Conservation (phyloP, 2,113 vertebrate species). For the Leptosomus discolor region DNA sequence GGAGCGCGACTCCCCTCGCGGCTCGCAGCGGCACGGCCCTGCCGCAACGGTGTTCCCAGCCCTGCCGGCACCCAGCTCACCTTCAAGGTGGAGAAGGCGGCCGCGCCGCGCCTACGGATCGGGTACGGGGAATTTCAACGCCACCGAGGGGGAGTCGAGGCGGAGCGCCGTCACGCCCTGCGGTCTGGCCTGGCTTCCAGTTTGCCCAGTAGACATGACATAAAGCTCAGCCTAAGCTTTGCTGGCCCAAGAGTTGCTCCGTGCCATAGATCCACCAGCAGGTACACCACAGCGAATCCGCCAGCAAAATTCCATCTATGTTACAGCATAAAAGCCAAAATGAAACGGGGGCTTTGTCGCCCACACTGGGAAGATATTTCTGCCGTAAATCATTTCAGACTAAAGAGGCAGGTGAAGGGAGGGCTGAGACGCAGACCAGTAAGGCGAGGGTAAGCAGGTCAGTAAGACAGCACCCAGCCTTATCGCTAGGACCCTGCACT, state of each 20-base stretch:
- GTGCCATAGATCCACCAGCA: background rate
- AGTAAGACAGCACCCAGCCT: background rate
- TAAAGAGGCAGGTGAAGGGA: background rate
- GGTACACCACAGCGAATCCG: accelerated
- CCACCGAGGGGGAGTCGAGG: background rate
- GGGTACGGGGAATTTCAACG: accelerated
- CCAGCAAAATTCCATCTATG: background rate
- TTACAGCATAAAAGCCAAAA: background rate
- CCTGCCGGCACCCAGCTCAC: background rate
- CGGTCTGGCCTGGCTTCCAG: background rate
- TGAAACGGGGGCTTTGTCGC: background rate
- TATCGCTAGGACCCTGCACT: background rate
- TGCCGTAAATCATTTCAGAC: background rate
- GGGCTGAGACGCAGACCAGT: background rate
- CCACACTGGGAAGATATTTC: background rate
- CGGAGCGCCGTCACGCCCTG: accelerated
- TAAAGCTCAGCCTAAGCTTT: background rate
- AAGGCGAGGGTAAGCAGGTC: background rate
- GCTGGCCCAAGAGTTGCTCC: background rate
- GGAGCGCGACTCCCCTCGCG: background rate
- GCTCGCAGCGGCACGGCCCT: background rate
- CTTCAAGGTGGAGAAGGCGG: background rate
- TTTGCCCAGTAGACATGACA: accelerated
- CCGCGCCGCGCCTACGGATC: background rate
- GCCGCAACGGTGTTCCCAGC: no score